Base-by-base conservation (phyloP, 2,113 vertebrate species). In the Alligator mississippiensis region DNA sequence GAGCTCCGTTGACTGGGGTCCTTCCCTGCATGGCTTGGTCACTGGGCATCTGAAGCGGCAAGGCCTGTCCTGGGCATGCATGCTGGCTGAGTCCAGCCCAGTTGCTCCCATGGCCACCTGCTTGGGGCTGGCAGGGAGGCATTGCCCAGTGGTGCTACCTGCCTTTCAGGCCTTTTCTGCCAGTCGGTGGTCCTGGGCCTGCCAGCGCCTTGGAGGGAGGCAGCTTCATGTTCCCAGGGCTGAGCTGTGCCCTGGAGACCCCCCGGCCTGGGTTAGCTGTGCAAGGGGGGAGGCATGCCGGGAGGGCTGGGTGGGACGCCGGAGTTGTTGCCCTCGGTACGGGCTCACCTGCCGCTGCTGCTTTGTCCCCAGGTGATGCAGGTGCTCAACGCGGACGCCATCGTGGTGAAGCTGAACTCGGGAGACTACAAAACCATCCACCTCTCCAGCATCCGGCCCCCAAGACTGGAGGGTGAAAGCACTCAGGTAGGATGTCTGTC, bases 381-480 rank as follows among this genome's bases (percentile, higher is more conserved):
- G 93, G 98, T 99, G 86, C 96, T 99, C 55, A 99, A 99, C 11
- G 99, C 99, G 0, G 99, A 99, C 1, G 99, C 99, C 96, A 98
- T 99, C 87, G 98, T 99, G 82, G 99, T 99, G 94, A 99, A 99
- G 95, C 96, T 99, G 58, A 99, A 98, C 97, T 99, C 99, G 0
- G 99, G 99, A 11, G 99, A 99, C 95, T 98, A 98, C 95, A 99
- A 99, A 96, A 99, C 99, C 80, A 99, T 99, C 90, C 99, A 99
- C 95, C 97, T 99, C 77, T 99, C 99, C 88, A 99, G 99, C 95
- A 99, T 99, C 87, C 98, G 99, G 4, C 99, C 99, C 19, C 99
- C 99, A 0, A 98, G 99, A 93, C 98, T 98, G 78, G 99, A 99
- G 63, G 99, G 98, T 87, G 99, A 99, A 98, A 98, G 98, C 15